Conservation (phyloP, 1,140 invertebrate genomes). For the Callitettix versicolor region DNA sequence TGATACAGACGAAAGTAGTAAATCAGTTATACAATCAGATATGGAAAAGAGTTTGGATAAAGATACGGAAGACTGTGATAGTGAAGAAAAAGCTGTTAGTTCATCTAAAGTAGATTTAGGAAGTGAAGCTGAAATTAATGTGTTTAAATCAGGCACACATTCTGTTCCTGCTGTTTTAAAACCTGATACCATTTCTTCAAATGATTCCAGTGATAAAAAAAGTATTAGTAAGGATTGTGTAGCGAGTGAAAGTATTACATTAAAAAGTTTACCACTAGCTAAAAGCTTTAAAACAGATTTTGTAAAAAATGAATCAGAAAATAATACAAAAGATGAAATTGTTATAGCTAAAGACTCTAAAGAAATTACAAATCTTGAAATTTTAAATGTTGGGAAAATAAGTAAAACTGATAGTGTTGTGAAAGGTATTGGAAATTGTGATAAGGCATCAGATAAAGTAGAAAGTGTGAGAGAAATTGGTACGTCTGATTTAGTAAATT, state of each 20-base stretch:
- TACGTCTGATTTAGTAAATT: no score
- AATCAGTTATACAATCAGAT: neutral
- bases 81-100: neutral
- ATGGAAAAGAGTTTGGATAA: neutral
- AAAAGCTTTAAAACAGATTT: neutral
- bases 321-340: neutral
- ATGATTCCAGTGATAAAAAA: no score
- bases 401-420: no score
- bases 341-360: neutral
- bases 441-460: no score
- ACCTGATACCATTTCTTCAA: neutral
- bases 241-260: neutral
- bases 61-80: slow-evolving; percentile 2
- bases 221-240: neutral
- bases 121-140: no score
- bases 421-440: no score
- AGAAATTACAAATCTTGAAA: no score
- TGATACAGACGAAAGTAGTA: slow-evolving; percentile 21
- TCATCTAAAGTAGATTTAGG: neutral
- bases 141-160: no score
- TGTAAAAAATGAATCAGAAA: neutral
- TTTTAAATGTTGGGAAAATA: no score
- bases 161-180: neutral
- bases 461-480: no score
- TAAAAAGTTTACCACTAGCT: neutral